Evolutionary conservation across 2,797 vertebrate species (phyloP).

Genomic region (Prionace glauca): DNA sequence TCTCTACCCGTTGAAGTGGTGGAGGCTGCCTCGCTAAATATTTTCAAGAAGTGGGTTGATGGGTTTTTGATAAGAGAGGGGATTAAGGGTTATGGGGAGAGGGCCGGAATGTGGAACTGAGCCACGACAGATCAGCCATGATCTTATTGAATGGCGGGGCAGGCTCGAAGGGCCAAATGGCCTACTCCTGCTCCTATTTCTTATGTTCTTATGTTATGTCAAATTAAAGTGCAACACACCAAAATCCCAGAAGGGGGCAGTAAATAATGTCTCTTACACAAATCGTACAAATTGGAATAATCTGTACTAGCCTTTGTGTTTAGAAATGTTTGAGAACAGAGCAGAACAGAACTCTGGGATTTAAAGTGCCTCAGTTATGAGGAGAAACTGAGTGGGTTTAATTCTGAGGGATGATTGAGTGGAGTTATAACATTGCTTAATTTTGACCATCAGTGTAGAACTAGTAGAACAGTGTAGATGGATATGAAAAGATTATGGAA

Average conservation of each 20-base stretch:
- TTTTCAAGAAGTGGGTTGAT: too few relatives aligned
- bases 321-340: neutral
- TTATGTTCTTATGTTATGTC: too few relatives aligned
- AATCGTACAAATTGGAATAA: neutral
- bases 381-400: neutral
- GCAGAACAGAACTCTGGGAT: neutral
- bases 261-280: neutral
- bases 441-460: neutral
- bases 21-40: too few relatives aligned
- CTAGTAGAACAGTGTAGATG: neutral
- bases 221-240: neutral
- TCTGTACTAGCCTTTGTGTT: neutral
- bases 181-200: too few relatives aligned
- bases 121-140: too few relatives aligned
- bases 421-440: neutral
- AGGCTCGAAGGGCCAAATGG: too few relatives aligned
- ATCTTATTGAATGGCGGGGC: too few relatives aligned
- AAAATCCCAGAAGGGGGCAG: neutral
- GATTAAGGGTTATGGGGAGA: too few relatives aligned
- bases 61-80: too few relatives aligned
- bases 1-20: too few relatives aligned
- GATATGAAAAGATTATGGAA: neutral
- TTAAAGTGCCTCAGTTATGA: neutral
- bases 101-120: too few relatives aligned
- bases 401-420: neutral